Evolutionary conservation across 2,888 invertebrate species (phyloP).

Genomic region (Pandemis corylana): DNA sequence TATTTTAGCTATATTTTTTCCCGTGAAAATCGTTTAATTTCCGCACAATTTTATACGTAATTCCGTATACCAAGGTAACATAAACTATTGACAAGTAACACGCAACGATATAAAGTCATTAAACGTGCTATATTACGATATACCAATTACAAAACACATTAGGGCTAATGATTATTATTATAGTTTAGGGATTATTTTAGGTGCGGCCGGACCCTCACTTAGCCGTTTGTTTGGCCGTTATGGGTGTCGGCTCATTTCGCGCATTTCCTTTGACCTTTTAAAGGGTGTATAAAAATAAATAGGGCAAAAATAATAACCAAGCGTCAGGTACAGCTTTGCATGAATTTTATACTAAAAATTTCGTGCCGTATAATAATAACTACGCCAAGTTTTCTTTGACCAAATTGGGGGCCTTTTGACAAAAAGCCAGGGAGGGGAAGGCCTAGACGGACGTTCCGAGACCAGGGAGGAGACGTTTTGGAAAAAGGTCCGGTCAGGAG

Average conservation of each 20-base stretch:
- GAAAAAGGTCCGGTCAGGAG: too few species aligned
- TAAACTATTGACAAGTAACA: constrained; percentile 8
- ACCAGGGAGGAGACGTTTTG: too few species aligned
- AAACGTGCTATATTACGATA: constrained; percentile 15
- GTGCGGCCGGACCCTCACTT: constrained; percentile 28
- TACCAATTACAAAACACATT: constrained; percentile 37
- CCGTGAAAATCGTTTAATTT: constrained; percentile 8
- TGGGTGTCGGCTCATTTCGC: constrained; percentile 23
- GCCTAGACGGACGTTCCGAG: too few species aligned
- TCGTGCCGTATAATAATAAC: too few species aligned
- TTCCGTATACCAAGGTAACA: neutral
- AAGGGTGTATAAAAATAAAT: constrained; percentile 34
- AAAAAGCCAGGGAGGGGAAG: too few species aligned
- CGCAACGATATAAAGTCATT: constrained; percentile 7
- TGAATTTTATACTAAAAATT: neutral
- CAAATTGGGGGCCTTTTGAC: too few species aligned
- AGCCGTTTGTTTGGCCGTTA: constrained; percentile 25
- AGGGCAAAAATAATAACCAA: constrained; percentile 14
- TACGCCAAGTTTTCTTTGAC: too few species aligned
- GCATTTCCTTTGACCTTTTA: constrained; percentile 38
- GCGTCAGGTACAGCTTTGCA: neutral
- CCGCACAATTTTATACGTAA: constrained; percentile 1
- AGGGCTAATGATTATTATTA: constrained; percentile 41
- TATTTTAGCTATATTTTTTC: neutral
- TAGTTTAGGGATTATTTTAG: constrained; percentile 41